Conservation (phyloP, 2,888 invertebrate genomes). For the Hydroisotoma schaefferi region DNA sequence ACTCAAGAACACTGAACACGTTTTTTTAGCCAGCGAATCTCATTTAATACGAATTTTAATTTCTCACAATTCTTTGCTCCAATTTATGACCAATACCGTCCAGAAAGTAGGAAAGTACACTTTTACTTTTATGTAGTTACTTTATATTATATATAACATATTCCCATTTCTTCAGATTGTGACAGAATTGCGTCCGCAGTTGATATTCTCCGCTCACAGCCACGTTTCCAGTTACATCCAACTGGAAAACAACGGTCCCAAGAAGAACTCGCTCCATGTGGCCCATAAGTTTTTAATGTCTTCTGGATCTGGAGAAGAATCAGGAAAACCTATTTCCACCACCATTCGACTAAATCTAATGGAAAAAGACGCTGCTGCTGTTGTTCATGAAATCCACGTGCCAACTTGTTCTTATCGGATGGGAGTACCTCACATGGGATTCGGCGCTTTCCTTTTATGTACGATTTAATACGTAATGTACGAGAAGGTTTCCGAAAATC, state of each 20-base stretch:
- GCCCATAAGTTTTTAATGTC: constrained; percentile 20
- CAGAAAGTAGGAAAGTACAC: constrained; percentile 27
- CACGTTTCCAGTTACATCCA: constrained; percentile 61
- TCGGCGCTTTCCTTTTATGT: constrained; percentile 76
- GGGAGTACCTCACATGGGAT: constrained; percentile 83
- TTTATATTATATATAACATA: background rate
- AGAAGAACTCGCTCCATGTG: constrained; percentile 12
- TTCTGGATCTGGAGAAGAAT: background rate
- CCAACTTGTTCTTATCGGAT: constrained; percentile 96
- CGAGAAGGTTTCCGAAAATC: too few species aligned
- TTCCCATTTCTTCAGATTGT: constrained; percentile 56
- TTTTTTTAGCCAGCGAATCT: constrained; percentile 22
- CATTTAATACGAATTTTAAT: constrained; percentile 34
- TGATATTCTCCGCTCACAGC: constrained; percentile 68
- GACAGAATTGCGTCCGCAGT: constrained; percentile 63
- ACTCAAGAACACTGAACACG: constrained; percentile 16
- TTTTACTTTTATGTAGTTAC: background rate
- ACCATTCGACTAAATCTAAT: background rate
- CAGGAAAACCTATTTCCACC: background rate
- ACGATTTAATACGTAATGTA: too few species aligned
- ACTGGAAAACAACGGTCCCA: background rate
- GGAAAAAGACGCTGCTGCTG: background rate
- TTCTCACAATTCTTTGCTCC: constrained; percentile 37
- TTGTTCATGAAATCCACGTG: constrained; percentile 73
- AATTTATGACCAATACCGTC: constrained; percentile 31